Conservation (phyloP, 2,888 invertebrate species). For the Brassicogethes aeneus region DNA sequence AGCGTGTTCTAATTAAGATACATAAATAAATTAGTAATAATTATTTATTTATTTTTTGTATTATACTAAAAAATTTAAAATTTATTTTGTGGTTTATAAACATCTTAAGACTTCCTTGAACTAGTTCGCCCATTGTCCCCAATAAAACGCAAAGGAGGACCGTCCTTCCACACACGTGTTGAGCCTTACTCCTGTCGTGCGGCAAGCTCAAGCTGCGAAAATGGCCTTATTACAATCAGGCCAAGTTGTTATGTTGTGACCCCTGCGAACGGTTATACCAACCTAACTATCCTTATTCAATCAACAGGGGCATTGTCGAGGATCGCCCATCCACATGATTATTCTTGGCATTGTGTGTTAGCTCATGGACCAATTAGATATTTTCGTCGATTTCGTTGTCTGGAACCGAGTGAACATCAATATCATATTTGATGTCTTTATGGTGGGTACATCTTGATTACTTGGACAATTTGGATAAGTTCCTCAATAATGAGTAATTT, state of each 20-base stretch:
- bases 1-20: no score
- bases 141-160: neutral
- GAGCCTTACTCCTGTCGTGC: constrained; percentile 1
- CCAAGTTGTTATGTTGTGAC: constrained; percentile 18
- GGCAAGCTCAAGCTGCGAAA: constrained; percentile 22
- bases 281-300: constrained; percentile 16
- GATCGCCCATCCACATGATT: constrained; percentile 15
- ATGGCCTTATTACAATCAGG: constrained; percentile 27
- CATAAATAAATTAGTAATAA: no score
- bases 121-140: neutral
- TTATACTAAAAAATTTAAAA: no score
- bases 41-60: no score
- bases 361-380: no score
- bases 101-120: constrained; percentile 2
- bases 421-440: no score
- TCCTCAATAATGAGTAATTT: no score
- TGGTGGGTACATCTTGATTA: no score
- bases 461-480: no score
- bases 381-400: no score
- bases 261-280: constrained; percentile 10
- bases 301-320: constrained; percentile 21
- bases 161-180: neutral
- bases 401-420: no score
- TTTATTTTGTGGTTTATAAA: no score
- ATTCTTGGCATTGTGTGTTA: constrained; percentile 20